phyloP scores from a whole-genome alignment of 92 coral and sea anemone species.

The Phymanthus crucifer region DNA sequence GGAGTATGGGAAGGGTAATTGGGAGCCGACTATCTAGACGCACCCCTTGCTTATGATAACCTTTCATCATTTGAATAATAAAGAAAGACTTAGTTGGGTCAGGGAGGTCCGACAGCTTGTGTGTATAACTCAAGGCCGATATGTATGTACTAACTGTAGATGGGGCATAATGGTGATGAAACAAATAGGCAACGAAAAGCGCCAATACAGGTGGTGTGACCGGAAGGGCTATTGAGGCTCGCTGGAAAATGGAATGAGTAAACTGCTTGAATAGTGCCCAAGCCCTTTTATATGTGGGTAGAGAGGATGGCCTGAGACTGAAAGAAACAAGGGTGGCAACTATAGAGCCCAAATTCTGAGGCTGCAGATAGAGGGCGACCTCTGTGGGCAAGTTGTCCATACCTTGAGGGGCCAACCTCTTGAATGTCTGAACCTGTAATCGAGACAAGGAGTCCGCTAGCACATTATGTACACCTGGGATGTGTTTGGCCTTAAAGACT shows the following conservation, averaged over 20 bases:
- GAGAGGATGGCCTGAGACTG: constrained; percentile 24
- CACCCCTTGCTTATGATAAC: constrained; percentile 24
- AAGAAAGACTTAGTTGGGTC: constrained; percentile 33
- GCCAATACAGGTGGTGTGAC: constrained; percentile 30
- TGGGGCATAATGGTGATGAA: constrained; percentile 29
- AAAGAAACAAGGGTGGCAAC: constrained; percentile 21
- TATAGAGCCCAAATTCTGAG: constrained; percentile 38
- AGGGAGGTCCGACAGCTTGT: constrained; percentile 11
- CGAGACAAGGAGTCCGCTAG: no score
- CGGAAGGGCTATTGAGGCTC: neutral
- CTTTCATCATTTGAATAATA: constrained; percentile 49
- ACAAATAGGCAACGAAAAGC: constrained; percentile 42
- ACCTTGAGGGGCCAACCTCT: no score
- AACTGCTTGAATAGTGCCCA: constrained; percentile 15
- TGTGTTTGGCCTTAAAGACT: no score
- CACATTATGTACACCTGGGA: no score
- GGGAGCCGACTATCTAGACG: constrained; percentile 45
- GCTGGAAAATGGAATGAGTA: neutral
- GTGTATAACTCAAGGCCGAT: constrained; percentile 24
- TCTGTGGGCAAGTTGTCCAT: no score
- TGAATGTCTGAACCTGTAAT: no score
- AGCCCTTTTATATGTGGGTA: constrained; percentile 25
- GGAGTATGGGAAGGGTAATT: neutral
- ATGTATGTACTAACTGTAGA: constrained; percentile 45
- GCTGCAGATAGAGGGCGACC: no score